Evolutionary conservation across 2,888 invertebrate species (phyloP), one percentile per base, ranked within the genome.

Genomic region (Cheiracanthium punctorium): DNA sequence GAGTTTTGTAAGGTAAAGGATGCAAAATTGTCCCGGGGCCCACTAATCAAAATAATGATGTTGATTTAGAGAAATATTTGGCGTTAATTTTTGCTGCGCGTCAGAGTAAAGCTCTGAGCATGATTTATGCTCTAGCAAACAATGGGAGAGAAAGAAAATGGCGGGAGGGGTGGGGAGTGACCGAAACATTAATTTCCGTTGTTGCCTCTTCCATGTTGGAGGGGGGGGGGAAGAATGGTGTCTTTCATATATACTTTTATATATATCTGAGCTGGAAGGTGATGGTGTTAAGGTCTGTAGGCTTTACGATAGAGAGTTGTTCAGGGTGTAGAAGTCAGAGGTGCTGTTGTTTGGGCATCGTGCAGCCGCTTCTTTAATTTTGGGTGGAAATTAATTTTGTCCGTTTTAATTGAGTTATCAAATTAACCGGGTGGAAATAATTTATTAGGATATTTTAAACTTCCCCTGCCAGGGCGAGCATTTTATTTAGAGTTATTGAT

Each of bases 41-140:
- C 82, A 69, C 75, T 82, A 70, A 82, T 82, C 82, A 82, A 41
- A 75, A 82, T 82, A 82, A 82, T 82, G 82, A 82, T 82, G 82
- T 82, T 82, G 74, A 82, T 82, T 82, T 75, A 75, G 82, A 74
- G 75, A 75, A 82, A 70, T 82, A 82, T 82, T 82, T 82, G 82
- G 82, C 75, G 75, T 75, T 82, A 82, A 82, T 82, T 82, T 70
- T 64, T 33, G 74, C 30, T 58, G 48, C 58, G 58, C 41, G 81
- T 73, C 73, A 65, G 32, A 67, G 41, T 30, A 20, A 52, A 32
- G 48, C 52, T 41, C 28, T 48, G 67, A 48, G 70, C 41, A 75
- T 82, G 82, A 82, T 82, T 82, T 74, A 82, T 82, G 70, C 70
- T 30, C 20, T n/a, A 8, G n/a, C 28, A 70, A 75, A 82, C 75